Evolutionary conservation across 2,888 invertebrate species (phyloP).

Genomic region (Alloplasta piceator): DNA sequence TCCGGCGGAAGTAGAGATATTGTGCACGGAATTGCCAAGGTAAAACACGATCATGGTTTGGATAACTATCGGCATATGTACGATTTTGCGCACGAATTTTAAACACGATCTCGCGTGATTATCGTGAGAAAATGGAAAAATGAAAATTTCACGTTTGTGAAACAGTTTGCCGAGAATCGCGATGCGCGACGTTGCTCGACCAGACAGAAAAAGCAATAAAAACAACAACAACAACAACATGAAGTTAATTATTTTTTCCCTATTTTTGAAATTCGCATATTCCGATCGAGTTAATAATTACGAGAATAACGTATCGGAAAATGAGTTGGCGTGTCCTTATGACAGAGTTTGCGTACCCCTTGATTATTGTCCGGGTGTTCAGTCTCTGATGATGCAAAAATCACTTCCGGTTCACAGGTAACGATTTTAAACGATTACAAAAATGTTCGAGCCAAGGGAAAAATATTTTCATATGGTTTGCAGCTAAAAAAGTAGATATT

Average conservation of each 20-base stretch:
- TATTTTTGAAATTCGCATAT: conserved; percentile 3
- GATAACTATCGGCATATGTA: conserved; percentile 48
- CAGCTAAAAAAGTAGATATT: no score
- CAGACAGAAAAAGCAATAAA: neutral
- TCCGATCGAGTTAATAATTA: conserved; percentile 52
- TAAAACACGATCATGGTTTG: conserved; percentile 64
- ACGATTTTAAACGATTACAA: neutral
- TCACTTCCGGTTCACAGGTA: conserved; percentile 76
- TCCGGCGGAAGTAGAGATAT: conserved; percentile 78
- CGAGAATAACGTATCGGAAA: conserved; percentile 60
- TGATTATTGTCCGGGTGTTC: conserved; percentile 72
- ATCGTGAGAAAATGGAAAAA: conserved; percentile 8
- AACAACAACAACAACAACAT: conserved; percentile 26
- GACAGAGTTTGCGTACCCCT: conserved; percentile 71
- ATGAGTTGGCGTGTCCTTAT: conserved; percentile 70
- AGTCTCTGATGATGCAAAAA: conserved; percentile 71
- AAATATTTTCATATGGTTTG: no score
- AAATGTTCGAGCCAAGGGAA: no score
- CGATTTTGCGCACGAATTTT: conserved; percentile 59
- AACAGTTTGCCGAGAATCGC: conserved; percentile 51
- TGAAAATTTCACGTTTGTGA: neutral
- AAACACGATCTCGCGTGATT: conserved; percentile 34
- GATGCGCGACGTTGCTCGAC: conserved; percentile 25
- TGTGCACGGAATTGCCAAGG: conserved; percentile 71
- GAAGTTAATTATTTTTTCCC: conserved; percentile 11